phyloP scores from a whole-genome alignment of 2,797 vertebrate genomes.

The Rhinichthys osculus region DNA sequence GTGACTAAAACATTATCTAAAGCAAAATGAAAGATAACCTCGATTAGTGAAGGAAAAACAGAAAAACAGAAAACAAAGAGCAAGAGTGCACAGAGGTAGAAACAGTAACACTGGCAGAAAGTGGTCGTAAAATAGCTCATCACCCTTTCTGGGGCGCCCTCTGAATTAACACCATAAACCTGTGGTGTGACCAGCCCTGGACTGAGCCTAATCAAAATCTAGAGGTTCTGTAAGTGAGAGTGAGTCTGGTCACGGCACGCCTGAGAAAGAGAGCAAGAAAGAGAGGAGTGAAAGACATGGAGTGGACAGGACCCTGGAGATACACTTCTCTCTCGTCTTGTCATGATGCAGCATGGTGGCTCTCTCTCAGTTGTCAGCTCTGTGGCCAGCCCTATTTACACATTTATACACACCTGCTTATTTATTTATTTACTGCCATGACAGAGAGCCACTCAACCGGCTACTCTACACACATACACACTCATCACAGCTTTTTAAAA shows the following conservation, averaged over 20 bases:
- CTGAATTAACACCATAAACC: constrained; percentile 73
- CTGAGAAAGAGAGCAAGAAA: constrained; percentile 68
- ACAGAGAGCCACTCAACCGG: constrained; percentile 77
- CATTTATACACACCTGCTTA: constrained; percentile 69
- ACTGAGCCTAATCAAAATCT: constrained; percentile 77
- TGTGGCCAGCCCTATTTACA: constrained; percentile 53
- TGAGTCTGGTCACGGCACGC: constrained; percentile 75
- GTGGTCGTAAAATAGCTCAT: constrained; percentile 50
- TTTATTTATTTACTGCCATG: constrained; percentile 82
- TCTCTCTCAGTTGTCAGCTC: constrained; percentile 62
- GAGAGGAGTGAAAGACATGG: constrained; percentile 54
- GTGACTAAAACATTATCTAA: constrained; percentile 13
- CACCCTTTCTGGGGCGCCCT: constrained; percentile 56
- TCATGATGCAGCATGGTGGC: constrained; percentile 67
- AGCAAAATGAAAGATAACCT: constrained; percentile 8
- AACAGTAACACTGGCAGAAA: constrained; percentile 26
- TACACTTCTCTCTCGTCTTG: constrained; percentile 33
- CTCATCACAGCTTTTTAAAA: constrained; percentile 58
- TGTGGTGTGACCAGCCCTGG: constrained; percentile 71
- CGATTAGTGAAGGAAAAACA: constrained; percentile 14
- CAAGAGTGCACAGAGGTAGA: constrained; percentile 16
- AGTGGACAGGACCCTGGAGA: constrained; percentile 41
- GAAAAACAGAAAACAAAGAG: constrained; percentile 41
- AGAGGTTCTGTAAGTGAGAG: constrained; percentile 76
- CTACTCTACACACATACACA: constrained; percentile 42